Conservation (phyloP, 1,140 invertebrate species). For the Hydropsyche tenuis region DNA sequence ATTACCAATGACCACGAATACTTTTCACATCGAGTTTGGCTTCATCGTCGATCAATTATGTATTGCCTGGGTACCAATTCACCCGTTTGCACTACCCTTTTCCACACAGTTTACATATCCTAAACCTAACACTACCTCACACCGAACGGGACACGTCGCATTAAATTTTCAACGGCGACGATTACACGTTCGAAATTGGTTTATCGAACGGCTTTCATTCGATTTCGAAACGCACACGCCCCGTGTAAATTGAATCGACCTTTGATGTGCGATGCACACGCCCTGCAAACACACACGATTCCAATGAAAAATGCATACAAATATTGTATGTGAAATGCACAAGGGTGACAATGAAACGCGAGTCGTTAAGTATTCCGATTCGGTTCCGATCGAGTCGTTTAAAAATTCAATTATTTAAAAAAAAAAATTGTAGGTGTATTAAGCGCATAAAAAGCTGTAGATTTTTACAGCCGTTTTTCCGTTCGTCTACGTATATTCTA, state of each 20-base stretch:
- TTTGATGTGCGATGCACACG: conserved; percentile 16
- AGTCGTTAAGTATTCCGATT: background rate
- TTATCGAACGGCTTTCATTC: conserved; percentile 39
- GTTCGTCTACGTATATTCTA: too few relatives aligned
- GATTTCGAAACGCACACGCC: conserved; percentile 21
- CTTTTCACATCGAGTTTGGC: background rate
- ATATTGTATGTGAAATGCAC: background rate
- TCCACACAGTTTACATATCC: conserved; percentile 8
- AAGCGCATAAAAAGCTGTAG: too few relatives aligned
- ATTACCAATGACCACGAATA: background rate
- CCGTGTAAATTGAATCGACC: conserved; percentile 23
- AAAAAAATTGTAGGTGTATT: too few relatives aligned
- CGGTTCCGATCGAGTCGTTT: background rate
- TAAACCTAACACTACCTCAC: too few relatives aligned
- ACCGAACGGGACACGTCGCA: too few relatives aligned
- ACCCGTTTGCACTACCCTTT: background rate
- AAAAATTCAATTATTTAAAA: background rate
- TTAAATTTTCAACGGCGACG: conserved; percentile 37
- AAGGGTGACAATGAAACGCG: background rate
- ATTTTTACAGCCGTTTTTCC: too few relatives aligned
- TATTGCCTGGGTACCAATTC: background rate
- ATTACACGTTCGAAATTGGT: conserved; percentile 32
- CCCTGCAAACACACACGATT: too few relatives aligned
- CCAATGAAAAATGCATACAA: background rate
- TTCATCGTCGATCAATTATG: background rate